Conservation (phyloP, 2,888 invertebrate genomes). For the Eupithecia pulchellata region DNA sequence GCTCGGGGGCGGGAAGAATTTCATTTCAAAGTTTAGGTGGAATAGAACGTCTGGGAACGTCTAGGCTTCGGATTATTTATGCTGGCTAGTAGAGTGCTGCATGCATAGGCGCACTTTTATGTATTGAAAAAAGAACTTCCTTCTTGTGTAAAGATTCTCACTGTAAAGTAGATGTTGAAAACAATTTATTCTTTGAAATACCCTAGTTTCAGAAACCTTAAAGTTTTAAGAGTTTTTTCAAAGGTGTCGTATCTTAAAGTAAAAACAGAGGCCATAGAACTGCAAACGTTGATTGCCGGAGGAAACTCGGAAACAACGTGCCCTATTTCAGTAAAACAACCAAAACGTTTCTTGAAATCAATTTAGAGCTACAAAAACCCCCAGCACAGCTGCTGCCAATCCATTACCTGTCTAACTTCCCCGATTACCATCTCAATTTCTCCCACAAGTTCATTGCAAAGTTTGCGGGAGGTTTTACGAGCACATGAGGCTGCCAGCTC, state of each 20-base stretch:
- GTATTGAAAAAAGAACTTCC: no score
- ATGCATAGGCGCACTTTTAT: neutral
- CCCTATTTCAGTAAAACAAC: neutral
- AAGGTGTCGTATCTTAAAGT: neutral
- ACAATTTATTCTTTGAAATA: neutral
- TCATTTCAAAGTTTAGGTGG: constrained; percentile 27
- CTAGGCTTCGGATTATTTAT: neutral
- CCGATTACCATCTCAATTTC: constrained; percentile 31
- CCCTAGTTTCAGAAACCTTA: neutral
- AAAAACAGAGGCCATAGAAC: neutral
- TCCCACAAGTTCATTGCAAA: constrained; percentile 49
- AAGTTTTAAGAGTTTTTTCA: neutral
- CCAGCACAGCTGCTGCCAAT: constrained; percentile 19
- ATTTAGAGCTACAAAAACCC: constrained; percentile 12
- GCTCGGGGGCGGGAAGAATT: constrained; percentile 37
- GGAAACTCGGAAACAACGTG: neutral
- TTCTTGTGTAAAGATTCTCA: neutral
- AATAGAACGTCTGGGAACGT: constrained; percentile 13
- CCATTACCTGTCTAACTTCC: constrained; percentile 37
- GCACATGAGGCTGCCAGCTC: constrained; percentile 32
- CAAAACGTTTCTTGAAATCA: constrained; percentile 3
- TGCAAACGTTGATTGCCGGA: neutral
- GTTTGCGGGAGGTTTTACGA: constrained; percentile 55
- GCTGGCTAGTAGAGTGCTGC: neutral
- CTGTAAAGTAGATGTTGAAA: neutral